A percentile compares a stretch with the other conserved stretches of the same genome.
phyloP scores from a whole-genome alignment of 2,888 invertebrate genomes.

The Melanostoma mellinum region DNA sequence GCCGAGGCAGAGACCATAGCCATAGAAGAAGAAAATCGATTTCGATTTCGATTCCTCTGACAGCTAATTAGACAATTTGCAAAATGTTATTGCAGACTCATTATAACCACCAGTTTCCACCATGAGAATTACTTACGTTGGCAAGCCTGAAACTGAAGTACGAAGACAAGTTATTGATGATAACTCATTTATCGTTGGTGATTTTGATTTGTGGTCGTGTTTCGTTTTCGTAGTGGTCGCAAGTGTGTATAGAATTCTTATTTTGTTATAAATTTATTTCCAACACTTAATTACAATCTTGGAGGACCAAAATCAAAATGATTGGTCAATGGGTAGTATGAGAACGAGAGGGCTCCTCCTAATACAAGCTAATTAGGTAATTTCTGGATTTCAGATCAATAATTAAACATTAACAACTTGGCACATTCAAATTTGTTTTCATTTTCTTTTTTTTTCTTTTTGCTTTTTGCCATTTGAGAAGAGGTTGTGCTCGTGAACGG shows the following conservation, averaged over 20 bases:
- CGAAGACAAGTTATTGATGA: conserved; percentile 59
- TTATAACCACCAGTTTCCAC: conserved; percentile 31
- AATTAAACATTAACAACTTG: conserved; percentile 68
- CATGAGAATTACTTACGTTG: conserved; percentile 20
- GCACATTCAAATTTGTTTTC: conserved; percentile 56
- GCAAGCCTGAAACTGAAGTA: conserved; percentile 42
- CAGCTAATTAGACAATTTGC: conserved; percentile 50
- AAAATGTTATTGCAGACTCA: conserved; percentile 32
- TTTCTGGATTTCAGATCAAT: conserved; percentile 58
- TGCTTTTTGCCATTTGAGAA: conserved; percentile 12
- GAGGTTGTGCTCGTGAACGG: conserved; percentile 19
- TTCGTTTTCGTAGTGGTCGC: conserved; percentile 14
- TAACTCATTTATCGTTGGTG: conserved; percentile 55
- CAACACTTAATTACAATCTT: conserved; percentile 47
- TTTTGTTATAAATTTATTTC: conserved; percentile 43
- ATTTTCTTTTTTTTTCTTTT: conserved; percentile 5
- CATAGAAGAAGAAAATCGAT: conserved; percentile 44
- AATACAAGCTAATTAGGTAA: conserved; percentile 53
- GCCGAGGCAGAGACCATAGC: background rate
- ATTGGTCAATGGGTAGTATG: background rate
- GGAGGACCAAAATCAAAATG: conserved; percentile 10
- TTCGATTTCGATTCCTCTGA: conserved; percentile 59
- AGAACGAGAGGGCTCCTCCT: background rate
- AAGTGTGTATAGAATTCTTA: conserved; percentile 42
- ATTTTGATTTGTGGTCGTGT: conserved; percentile 33